Evolutionary conservation across 2,113 vertebrate species (phyloP).

Genomic region (Micromys minutus): DNA sequence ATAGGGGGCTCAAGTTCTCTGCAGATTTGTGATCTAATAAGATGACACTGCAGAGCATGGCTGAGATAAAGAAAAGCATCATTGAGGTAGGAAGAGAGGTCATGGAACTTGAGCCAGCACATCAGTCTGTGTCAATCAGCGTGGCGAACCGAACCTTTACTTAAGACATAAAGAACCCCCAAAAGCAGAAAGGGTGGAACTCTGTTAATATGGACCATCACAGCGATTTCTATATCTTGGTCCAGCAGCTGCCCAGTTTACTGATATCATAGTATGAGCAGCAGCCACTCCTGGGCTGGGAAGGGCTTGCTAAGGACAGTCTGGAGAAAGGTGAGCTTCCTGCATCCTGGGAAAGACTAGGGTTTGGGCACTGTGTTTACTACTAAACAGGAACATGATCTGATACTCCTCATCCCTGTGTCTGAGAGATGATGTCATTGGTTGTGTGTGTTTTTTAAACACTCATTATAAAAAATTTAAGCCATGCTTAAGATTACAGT

Average conservation of each 20-base stretch:
- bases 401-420: not conserved
- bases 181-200: not conserved
- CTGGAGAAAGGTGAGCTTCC: not conserved
- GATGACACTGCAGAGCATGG: not conserved
- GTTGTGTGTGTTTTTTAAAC: not conserved
- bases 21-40: constrained; percentile 34
- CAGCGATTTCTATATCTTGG: not conserved
- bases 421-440: constrained; percentile 60
- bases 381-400: not conserved
- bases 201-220: not conserved
- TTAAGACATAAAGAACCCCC: constrained; percentile 10
- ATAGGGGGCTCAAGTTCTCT: constrained; percentile 11
- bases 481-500: constrained; percentile 45
- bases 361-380: not conserved
- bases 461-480: constrained; percentile 61
- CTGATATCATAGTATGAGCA: not conserved
- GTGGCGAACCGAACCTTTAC: not conserved
- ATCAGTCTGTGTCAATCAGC: not conserved
- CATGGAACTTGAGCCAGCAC: not conserved
- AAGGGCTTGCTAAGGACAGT: not conserved
- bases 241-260: not conserved
- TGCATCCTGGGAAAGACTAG: not conserved
- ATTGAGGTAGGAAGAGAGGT: not conserved
- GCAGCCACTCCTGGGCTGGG: not conserved
- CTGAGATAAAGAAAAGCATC: not conserved